Percentiles rank a stretch among this genome's conserved stretches.
phyloP scores from a whole-genome alignment of 2,113 vertebrate genomes.

The Bubo bubo region DNA sequence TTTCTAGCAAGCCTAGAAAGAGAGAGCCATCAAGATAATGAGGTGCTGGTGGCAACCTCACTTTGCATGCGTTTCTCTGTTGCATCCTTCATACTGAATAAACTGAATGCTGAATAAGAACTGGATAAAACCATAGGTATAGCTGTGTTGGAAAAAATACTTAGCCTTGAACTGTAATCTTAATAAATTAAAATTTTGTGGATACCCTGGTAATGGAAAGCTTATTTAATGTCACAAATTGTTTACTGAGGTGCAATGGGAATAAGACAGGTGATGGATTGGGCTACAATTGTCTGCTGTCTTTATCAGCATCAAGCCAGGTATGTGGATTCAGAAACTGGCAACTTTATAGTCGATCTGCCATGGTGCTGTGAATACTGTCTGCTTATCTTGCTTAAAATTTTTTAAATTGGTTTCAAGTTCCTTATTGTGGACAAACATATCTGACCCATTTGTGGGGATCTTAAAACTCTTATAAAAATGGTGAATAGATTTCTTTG shows the following conservation, averaged over 20 bases:
- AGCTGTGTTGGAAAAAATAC: background rate
- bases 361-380: background rate
- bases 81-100: background rate
- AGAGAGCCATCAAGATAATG: background rate
- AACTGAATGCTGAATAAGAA: background rate
- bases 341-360: background rate
- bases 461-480: background rate
- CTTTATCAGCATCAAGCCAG: conserved; percentile 11
- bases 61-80: background rate
- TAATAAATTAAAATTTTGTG: background rate
- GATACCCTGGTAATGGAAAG: background rate
- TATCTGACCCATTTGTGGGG: background rate
- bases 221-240: background rate
- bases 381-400: background rate
- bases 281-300: background rate
- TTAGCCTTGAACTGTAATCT: background rate
- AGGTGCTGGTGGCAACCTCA: background rate
- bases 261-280: background rate
- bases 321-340: background rate
- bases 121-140: background rate
- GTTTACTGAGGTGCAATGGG: background rate
- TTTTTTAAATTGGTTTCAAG: background rate
- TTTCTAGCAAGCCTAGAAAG: background rate
- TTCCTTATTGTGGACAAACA: background rate
- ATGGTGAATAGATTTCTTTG: background rate